Percentiles rank a stretch among this genome's conserved stretches.
phyloP scores from a whole-genome alignment of 2,888 invertebrate genomes.

The Leptarthrus brevirostris region DNA sequence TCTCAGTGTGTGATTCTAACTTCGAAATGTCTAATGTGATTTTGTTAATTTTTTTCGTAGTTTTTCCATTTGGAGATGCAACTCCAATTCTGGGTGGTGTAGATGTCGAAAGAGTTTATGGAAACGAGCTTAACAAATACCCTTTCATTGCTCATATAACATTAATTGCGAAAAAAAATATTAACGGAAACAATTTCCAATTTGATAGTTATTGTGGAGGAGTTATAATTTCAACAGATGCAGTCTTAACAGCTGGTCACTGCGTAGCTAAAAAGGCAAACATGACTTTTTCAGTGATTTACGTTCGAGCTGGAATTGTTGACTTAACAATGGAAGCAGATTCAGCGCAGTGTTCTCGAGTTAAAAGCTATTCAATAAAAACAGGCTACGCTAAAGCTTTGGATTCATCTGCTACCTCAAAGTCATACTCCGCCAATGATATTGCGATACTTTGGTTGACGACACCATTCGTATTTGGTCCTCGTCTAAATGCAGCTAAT shows the following conservation, averaged over 20 bases:
- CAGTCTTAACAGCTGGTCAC: conserved; percentile 14
- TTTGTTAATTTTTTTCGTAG: too few species aligned
- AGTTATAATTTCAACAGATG: not conserved
- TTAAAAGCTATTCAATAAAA: not conserved
- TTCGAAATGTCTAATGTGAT: too few species aligned
- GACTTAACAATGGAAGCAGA: not conserved
- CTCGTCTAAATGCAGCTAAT: not conserved
- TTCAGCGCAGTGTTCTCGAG: not conserved
- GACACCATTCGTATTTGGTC: not conserved
- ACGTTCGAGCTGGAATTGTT: conserved; percentile 7
- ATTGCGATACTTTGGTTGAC: conserved; percentile 1
- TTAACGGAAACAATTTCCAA: not conserved
- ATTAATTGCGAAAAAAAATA: not conserved
- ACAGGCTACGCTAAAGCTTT: not conserved
- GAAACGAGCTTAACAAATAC: too few species aligned
- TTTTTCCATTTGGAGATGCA: not conserved
- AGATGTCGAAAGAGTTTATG: not conserved
- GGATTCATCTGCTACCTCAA: too few species aligned
- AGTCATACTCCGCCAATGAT: not conserved
- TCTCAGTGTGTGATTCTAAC: too few species aligned
- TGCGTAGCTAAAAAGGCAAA: not conserved
- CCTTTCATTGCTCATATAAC: not conserved
- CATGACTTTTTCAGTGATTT: too few species aligned
- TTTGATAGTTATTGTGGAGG: not conserved
- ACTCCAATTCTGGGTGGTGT: not conserved